Evolutionary conservation across 2,888 invertebrate genomes (phyloP), one percentile per base, ranked within the genome.

Genomic region (Ochropleura plecta): DNA sequence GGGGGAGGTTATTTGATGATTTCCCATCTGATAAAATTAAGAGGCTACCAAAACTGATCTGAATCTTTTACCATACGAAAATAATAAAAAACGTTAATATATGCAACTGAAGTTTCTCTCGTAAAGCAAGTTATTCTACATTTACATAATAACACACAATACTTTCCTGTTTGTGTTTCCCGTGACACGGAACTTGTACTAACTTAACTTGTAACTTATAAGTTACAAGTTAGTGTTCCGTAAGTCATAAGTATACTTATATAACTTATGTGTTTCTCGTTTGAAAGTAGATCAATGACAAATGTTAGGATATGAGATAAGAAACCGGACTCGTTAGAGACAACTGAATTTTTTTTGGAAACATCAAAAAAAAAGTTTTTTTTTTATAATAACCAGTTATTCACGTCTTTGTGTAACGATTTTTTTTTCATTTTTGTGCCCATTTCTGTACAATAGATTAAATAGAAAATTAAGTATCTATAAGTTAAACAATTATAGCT

Each of bases 101-200:
- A 75, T 53, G 4, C 48, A n/a, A 30, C n/a, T 49, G 46, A 46
- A 76, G 55, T 80, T 77, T 82, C 72, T 71, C 68, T 81, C 57
- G 1, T 20, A 59, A 67, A 73, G 18, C 69, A 70, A 70, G 69
- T 70, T 76, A 60, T 64, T 79, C 78, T 73, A 84, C 81, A 79
- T 81, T 83, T 83, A 86, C 46, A 64, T 62, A 85, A 86, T 30
- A 30, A 49, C 51, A 57, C 57, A 71, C 71, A 67, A 73, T 76
- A 68, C 69, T 83, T 86, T 81, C 81, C 79, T 83, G 81, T 67
- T 83, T 83, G 74, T 78, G 79, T 74, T 84, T 81, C 86, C 83
- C 48, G 72, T 79, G 86, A 76, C 86, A 85, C 86, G 85, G 85
- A 85, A 85, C 85, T 83, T 62, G 16, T 1, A 42, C 18, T 75